Base-by-base conservation (phyloP, 2,797 vertebrate genomes). In the Pteronotus mesoamericanus region DNA sequence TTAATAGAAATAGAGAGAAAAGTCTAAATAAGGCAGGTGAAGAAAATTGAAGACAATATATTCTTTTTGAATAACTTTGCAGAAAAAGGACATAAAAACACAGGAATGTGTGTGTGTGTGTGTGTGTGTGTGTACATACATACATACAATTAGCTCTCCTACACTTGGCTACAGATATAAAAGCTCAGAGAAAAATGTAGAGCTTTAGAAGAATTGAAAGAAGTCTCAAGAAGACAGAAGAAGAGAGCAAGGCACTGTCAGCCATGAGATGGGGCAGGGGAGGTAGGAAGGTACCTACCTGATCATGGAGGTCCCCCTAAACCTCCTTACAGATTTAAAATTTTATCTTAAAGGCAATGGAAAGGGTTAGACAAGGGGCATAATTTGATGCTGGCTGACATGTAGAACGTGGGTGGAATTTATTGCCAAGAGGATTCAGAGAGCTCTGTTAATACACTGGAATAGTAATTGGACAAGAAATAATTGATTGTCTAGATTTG, bases 41-140 rank as follows among this genome's bases (percentile, higher is more conserved):
- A 80, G 34, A 68, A 42, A 90, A 87, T 16, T n/a, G 55, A 78
- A 48, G 74, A 22, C 5, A 26, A 24, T 19, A 24, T 72, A 64
- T 84, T 79, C 16, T 61, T 59, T 80, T 77, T 80, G 24, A 75
- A 71, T 51, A 32, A 74, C 6, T 92, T 34, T 82, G 4, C 64
- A 86, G n/a, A 89, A 91, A 84, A 12, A 57, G 46, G 4, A 8
- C n/a, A 57, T 42, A 51, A 78, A 94, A 53, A 57, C 26, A 79
- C 4, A 19, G 32, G 18, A 26, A 71, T 21, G 7, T 22, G 2
- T 61, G 5, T 61, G 12, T 48, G 44, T 46, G 2, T 19, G 9
- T n/a, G 2, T 15, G 10, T 32, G 4, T 53, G n/a, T 48, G 5
- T 21, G 68, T 16, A 69, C 6, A 51, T 1, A 61, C 19, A 46